These are phyloP conservation scores for Sitta europaea DNA, from an alignment of 2,113 vertebrate genomes.

Conservation along the genomic window DNA sequence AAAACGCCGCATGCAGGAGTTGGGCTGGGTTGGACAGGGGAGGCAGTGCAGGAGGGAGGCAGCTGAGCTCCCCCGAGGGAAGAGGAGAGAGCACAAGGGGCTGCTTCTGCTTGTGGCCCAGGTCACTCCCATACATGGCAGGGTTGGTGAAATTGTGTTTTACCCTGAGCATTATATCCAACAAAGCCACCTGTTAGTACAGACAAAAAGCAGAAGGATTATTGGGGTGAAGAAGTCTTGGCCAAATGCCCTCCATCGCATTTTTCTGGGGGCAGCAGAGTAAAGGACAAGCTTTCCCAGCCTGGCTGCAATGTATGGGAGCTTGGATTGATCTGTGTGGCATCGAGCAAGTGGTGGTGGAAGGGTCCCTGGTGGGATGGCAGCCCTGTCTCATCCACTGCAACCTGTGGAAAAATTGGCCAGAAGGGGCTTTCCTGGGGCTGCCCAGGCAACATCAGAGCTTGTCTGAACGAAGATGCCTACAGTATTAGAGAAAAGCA, in stretches of 20 bases:
- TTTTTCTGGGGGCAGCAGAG: neutral
- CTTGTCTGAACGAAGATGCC: neutral
- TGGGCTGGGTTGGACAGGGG: neutral
- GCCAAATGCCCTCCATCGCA: neutral
- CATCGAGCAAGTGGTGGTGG: neutral
- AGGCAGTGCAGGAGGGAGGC: accelerated
- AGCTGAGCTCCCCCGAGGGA: accelerated
- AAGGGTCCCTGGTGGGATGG: neutral
- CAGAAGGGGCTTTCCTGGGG: neutral
- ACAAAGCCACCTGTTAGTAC: neutral
- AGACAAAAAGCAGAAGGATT: neutral
- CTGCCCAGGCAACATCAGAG: neutral
- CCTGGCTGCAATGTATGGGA: accelerated
- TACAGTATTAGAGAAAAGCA: neutral
- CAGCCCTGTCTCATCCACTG: neutral
- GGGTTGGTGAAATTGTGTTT: neutral
- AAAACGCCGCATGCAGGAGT: neutral
- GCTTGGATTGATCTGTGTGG: neutral
- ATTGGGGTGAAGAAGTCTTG: neutral
- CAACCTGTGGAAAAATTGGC: neutral
- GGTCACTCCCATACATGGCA: accelerated
- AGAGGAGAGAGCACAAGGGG: accelerated
- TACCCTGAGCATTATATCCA: neutral
- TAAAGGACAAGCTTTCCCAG: neutral
- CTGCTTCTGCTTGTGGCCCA: neutral